Conservation (phyloP, 2,888 invertebrate genomes). For the Galeopsomyia nigrocyanea region DNA sequence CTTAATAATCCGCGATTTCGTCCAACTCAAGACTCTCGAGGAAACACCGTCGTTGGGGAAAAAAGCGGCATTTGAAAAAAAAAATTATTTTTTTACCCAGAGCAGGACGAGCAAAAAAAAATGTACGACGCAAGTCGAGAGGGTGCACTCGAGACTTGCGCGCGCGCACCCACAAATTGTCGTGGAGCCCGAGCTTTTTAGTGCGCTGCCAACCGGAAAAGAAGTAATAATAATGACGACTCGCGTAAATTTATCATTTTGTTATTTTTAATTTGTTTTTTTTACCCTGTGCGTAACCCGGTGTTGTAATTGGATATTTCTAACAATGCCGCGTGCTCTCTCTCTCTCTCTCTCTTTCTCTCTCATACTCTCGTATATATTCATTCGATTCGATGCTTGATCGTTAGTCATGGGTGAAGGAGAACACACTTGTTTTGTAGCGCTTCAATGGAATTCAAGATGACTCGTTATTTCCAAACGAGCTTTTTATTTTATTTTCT, state of each 20-base stretch:
- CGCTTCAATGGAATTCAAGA: no score
- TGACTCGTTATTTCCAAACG: no score
- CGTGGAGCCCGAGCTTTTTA: slow-evolving; percentile 26
- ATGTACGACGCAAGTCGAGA: slow-evolving; percentile 9
- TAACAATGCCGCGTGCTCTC: slow-evolving; percentile 14
- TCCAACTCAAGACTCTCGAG: slow-evolving; percentile 5
- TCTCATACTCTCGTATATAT: neutral
- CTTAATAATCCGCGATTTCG: slow-evolving; percentile 19
- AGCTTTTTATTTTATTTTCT: no score
- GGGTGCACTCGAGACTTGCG: slow-evolving; percentile 25
- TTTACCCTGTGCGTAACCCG: slow-evolving; percentile 47
- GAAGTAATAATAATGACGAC: slow-evolving; percentile 25
- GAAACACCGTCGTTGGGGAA: neutral
- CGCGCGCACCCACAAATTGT: slow-evolving; percentile 8
- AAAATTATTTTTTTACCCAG: neutral
- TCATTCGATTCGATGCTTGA: no score
- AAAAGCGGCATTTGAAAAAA: neutral
- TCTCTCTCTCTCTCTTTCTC: neutral
- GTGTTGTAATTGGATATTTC: slow-evolving; percentile 40
- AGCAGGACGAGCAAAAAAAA: slow-evolving; percentile 9
- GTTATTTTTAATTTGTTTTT: slow-evolving; percentile 18
- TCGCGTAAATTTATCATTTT: slow-evolving; percentile 24
- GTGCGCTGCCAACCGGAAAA: slow-evolving; percentile 12
- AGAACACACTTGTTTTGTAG: no score
- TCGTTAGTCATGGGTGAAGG: no score